Base-by-base conservation (phyloP, 2,113 vertebrate genomes). In the Caretta caretta region DNA sequence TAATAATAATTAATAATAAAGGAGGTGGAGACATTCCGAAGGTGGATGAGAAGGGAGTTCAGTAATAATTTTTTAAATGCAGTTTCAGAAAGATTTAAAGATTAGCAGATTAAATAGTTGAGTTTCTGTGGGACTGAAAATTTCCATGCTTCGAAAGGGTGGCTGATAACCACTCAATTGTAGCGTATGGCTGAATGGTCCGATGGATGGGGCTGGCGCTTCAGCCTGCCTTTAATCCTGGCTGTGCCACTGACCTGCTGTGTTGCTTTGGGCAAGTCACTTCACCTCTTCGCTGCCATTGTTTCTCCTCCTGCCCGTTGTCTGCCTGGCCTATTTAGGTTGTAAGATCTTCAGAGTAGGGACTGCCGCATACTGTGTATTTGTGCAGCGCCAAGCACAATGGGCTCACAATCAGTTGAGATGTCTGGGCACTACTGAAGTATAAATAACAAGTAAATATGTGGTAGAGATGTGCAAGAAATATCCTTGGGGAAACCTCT, bases 1-100 rank as follows among this genome's bases (percentile, higher is more conserved):
- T 5, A n/a, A 78, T 35, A n/a, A 31, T 59, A 42, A 42, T 42
- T 42, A 42, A 42, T 42, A 35, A 42, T 7, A n/a, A 79, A 35
- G 27, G 42, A 50, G 16, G 17, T 85, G 56, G 50, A 5, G 46
- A 2, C 22, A 35, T 6, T 2, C 19, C 11, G 62, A 49, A 19
- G 50, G 72, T 3, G 2, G 31, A n/a, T 56, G 49, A 38, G 69
- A 14, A 24, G 72, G 31, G 13, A 8, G 19, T 4, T 10, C 9
- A 2, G 31, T 50, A 1, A 0, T 5, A 35, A 0, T n/a, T n/a
- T 19, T n/a, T 8, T 12, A 49, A 72, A 31, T 6, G 6, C 35
- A 20, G 9, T 22, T 10, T 38, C 9, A n/a, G 35, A 20, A n/a
- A 20, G 65, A 69, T 72, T 62, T 54, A 62, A 35, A 62, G 29